Evolutionary conservation across 2,113 vertebrate genomes (phyloP), one percentile per base, ranked within the genome.

Genomic region (Leptobrachium leishanense): DNA sequence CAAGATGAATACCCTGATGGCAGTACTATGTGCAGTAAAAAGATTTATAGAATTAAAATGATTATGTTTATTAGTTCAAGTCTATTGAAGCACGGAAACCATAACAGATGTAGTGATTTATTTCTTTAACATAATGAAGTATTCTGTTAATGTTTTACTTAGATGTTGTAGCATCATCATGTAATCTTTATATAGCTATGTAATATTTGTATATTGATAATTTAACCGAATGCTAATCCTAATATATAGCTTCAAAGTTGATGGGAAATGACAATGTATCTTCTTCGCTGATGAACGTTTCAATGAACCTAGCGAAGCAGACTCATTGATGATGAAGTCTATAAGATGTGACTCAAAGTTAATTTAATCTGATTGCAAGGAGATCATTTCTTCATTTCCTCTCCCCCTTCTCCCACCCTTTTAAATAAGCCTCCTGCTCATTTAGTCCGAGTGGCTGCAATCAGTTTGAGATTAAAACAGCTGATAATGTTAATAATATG

Each of bases 401-500:
- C 75, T 31, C 77, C 70, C 5, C 31, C 71, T 42, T 43, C 59
- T 75, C 46, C 55, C 43, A 83, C 83, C 85, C 85, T 81, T 85
- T 91, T 90, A 91, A 89, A 88, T 87, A 92, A 93, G 87, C 86
- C 91, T 92, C 90, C 89, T 88, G 90, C 88, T 91, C 89, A 89
- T 91, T 93, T 88, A 90, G 86, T 81, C 87, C 85, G 88, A 90
- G 90, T 90, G 88, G 86, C 88, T 91, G 89, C 90, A 94, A 93
- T 94, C 92, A 93, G 84, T 83, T 87, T 85, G 70, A 91, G 88
- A 93, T 90, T 88, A 91, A 87, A 68, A 84, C 85, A 55, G 74
- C 79, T 87, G 84, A 89, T 89, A 89, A 92, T 91, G 90, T 91
- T 95, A 94, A 96, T 95, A 90, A 90, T 90, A 92, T 94, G 90